Base-by-base conservation (phyloP, 2,888 invertebrate genomes). In the Matsumyia berberina region DNA sequence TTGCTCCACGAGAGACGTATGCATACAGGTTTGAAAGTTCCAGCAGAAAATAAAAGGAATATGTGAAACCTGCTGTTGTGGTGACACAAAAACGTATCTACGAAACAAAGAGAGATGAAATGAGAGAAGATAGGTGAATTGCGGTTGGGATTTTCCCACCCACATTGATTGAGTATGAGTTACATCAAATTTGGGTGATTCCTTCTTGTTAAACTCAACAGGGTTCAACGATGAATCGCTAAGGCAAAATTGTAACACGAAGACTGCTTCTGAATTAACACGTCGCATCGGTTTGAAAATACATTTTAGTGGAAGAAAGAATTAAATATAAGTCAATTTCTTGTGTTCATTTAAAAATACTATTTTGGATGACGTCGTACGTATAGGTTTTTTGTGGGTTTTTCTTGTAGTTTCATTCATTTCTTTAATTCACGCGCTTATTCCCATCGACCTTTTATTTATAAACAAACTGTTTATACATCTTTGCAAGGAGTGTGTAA, bases 121-220 rank as follows among this genome's bases (percentile, higher is more conserved):
- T 15, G 55, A 42, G 55, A 67, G 72, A 67, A 44, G 37, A 24
- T 42, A 69, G 17, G 12, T 66, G 60, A 46, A 39, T 33, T 66
- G 74, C 42, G 70, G 69, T 70, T 85, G 74, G 85, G 85, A 70
- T 70, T 80, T 85, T 70, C 85, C 85, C 80, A 85, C 74, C 83
- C 73, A 17, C 77, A 83, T 69, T 31, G 17, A 55, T 35, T 12
- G 15, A 31, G 11, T 51, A 24, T 12, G 15, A 31, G 11, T 51
- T 42, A 29, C 44, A 46, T 55, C 29, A 17, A 39, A 37, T 39
- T 39, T 29, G 37, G 31, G 66, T 76, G 55, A 76, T 58, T 66
- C 19, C 39, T 74, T 9, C 37, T 46, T 33, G n/a, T 8, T 9
- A 24, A 35, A 15, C 44, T 46, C 7, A 37, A 17, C 17, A 11